These are phyloP conservation scores for Seriola quinqueradiata DNA, from an alignment of 2,113 vertebrate genomes.

Conservation along the genomic window DNA sequence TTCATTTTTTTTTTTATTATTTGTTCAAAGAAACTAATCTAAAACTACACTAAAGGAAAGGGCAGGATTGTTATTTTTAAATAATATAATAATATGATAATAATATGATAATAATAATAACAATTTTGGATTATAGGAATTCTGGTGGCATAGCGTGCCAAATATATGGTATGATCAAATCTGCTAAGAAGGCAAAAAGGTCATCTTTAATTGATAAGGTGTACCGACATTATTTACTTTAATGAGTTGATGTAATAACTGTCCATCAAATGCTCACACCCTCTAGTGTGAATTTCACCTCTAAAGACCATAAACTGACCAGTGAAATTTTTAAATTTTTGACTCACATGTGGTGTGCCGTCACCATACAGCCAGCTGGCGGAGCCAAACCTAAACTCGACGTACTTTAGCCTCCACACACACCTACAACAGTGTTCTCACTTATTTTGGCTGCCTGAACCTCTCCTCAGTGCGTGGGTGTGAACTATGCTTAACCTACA, in stretches of 20 bases:
- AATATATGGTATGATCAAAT: background rate
- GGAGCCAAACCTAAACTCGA: background rate
- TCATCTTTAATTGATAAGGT: background rate
- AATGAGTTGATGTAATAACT: background rate
- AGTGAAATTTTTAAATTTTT: background rate
- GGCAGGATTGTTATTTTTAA: no score
- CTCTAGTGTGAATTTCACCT: background rate
- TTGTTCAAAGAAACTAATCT: no score
- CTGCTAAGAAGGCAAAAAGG: no score
- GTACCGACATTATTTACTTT: background rate
- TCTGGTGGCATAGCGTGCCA: background rate
- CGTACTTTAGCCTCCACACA: background rate
- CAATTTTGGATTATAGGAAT: no score
- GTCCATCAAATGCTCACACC: background rate
- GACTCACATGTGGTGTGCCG: background rate
- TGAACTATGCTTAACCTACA: background rate
- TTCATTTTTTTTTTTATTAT: no score
- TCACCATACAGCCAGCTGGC: constrained; percentile 13
- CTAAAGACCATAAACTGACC: background rate
- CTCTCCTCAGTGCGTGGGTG: background rate
- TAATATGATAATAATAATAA: no score
- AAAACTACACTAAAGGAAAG: no score
- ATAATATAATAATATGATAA: no score
- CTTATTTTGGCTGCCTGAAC: background rate
- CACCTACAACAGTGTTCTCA: background rate